Percentiles rank a stretch among this genome's conserved stretches.
Conservation (phyloP, 2,888 invertebrate genomes). For the Gymnoscelis rufifasciata region DNA sequence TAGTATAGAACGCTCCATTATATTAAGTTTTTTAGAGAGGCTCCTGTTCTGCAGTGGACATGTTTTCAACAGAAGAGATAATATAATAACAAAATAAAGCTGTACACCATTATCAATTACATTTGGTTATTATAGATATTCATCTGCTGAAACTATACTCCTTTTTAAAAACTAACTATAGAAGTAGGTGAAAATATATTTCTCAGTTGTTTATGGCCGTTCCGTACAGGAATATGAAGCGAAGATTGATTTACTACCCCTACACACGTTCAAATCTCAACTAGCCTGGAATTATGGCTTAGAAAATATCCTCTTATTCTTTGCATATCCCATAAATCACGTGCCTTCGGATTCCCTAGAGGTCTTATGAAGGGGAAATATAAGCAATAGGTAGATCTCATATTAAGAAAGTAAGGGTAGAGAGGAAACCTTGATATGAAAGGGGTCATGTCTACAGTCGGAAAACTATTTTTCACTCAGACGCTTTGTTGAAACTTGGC, state of each 20-base stretch:
- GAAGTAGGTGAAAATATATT: no score
- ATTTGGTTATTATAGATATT: no score
- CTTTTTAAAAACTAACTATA: no score
- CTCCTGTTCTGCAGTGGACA: no score
- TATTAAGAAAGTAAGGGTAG: slow-evolving; percentile 56
- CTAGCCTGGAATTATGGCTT: slow-evolving; percentile 72
- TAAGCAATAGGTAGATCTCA: slow-evolving; percentile 58
- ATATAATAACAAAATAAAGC: no score
- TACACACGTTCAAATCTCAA: slow-evolving; percentile 59
- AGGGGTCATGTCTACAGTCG: neutral
- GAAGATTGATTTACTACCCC: neutral
- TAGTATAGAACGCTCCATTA: no score
- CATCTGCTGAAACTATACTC: no score
- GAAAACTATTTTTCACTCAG: slow-evolving; percentile 3
- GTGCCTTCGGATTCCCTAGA: slow-evolving; percentile 59
- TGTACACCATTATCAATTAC: no score
- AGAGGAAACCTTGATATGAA: slow-evolving; percentile 19
- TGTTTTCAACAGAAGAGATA: no score
- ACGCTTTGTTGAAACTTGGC: slow-evolving; percentile 1
- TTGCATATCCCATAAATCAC: slow-evolving; percentile 75
- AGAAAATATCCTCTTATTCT: slow-evolving; percentile 74
- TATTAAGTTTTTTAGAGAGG: no score
- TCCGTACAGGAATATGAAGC: no score
- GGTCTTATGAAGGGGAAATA: slow-evolving; percentile 65
- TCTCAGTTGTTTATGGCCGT: no score